Evolutionary conservation across 2,888 invertebrate species (phyloP).

Genomic region (Troides helena): DNA sequence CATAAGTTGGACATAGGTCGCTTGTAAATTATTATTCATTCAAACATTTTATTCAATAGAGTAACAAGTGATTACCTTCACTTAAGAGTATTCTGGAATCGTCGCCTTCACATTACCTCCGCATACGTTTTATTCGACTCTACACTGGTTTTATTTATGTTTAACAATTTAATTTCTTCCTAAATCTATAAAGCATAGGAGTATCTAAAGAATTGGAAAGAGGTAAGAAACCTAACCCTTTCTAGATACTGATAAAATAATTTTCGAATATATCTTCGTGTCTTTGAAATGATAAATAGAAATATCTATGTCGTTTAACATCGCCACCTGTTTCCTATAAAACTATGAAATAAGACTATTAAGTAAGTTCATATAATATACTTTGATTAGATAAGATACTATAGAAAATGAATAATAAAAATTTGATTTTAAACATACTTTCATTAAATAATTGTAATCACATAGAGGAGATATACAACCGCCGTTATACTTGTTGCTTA

Average conservation of each 20-base stretch:
- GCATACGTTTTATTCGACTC: background rate
- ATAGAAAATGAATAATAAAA: background rate
- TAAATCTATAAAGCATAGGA: background rate
- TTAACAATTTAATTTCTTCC: background rate
- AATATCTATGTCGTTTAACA: too few relatives aligned
- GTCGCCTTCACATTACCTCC: conserved; percentile 10
- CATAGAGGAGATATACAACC: background rate
- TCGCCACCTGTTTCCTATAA: too few relatives aligned
- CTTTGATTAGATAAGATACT: background rate
- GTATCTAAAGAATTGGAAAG: background rate
- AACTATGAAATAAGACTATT: too few relatives aligned
- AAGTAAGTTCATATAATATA: too few relatives aligned
- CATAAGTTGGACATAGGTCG: too few relatives aligned
- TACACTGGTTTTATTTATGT: background rate
- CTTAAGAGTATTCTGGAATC: conserved; percentile 7
- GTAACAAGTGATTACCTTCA: conserved; percentile 9
- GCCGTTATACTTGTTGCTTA: background rate
- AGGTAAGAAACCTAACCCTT: background rate
- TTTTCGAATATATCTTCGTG: too few relatives aligned
- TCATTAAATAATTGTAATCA: background rate
- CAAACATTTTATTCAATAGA: conserved; percentile 12
- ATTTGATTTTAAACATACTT: background rate
- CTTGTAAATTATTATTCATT: background rate
- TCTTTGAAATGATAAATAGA: too few relatives aligned
- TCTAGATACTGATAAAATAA: too few relatives aligned